Evolutionary conservation across 2,113 vertebrate species (phyloP).

Genomic region (Mandrillus leucophaeus): DNA sequence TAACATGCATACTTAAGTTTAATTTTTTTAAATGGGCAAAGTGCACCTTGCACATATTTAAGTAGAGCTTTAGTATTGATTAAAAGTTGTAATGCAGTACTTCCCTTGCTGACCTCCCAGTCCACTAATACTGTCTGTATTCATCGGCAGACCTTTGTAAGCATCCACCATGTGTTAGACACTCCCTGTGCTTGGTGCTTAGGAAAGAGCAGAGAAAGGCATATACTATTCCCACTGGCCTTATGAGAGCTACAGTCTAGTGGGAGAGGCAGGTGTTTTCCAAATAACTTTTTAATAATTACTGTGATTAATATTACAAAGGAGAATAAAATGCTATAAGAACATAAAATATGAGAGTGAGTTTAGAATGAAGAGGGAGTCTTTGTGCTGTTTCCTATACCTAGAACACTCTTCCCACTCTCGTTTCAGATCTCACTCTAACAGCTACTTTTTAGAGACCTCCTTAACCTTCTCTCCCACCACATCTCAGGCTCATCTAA

Average conservation of each 20-base stretch:
- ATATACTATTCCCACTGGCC: not conserved
- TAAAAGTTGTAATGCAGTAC: not conserved
- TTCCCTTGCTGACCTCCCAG: not conserved
- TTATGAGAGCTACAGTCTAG: not conserved
- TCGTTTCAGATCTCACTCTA: not conserved
- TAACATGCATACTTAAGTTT: not conserved
- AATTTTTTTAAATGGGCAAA: not conserved
- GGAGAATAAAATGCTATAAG: not conserved
- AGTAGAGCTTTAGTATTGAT: not conserved
- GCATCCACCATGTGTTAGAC: not conserved
- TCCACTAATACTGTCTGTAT: not conserved
- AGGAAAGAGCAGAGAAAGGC: not conserved
- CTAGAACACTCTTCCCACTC: not conserved
- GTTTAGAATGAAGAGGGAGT: not conserved
- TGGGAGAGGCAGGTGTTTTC: not conserved
- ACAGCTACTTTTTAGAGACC: not conserved
- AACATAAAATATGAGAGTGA: not conserved
- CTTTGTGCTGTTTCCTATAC: not conserved
- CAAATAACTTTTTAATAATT: not conserved
- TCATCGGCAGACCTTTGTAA: not conserved
- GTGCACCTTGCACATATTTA: not conserved
- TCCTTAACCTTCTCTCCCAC: not conserved
- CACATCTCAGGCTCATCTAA: not conserved
- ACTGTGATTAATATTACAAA: not conserved
- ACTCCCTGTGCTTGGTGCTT: not conserved